Percentiles rank a stretch among this genome's conserved stretches.
phyloP scores from a whole-genome alignment of 30 jellyfish, hydroid and myxozoan species.

The Nemopilema nomurai region DNA sequence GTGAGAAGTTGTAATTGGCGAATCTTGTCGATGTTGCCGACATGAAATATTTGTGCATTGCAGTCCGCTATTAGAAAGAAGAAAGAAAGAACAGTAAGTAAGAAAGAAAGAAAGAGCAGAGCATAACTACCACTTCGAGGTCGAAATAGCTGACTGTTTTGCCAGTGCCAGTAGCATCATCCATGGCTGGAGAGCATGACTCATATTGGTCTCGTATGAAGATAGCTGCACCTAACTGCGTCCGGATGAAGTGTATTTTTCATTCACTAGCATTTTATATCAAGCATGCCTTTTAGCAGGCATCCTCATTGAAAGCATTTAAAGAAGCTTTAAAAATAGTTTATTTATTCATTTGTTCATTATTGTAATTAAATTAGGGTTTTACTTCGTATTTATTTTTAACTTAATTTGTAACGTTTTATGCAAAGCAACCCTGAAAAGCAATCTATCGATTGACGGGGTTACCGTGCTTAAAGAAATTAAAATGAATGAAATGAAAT shows the following conservation, averaged over 20 bases:
- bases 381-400: no score
- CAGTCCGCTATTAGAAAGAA: conserved; percentile 35
- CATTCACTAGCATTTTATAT: conserved; percentile 66
- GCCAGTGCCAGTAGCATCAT: conserved; percentile 62
- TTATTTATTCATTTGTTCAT: no score
- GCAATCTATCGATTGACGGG: no score
- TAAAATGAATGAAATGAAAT: no score
- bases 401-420: no score
- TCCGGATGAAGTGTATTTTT: conserved; percentile 45
- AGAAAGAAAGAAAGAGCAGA: conserved; percentile 1
- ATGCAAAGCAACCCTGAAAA: no score
- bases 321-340: conserved; percentile 2
- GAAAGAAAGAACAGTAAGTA: conserved; percentile 49
- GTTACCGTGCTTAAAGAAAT: no score
- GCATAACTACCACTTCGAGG: conserved; percentile 21
- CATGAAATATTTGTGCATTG: conserved; percentile 20
- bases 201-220: conserved; percentile 52
- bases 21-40: conserved; percentile 47
- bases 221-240: conserved; percentile 47
- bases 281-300: conserved; percentile 33
- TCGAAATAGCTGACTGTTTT: conserved; percentile 20
- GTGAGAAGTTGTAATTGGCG: conserved; percentile 40
- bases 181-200: conserved; percentile 53
- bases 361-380: no score
- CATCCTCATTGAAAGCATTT: conserved; percentile 41